These are phyloP conservation scores for Calypte anna DNA, from an alignment of 2,113 vertebrate species.

Conservation along the genomic window DNA sequence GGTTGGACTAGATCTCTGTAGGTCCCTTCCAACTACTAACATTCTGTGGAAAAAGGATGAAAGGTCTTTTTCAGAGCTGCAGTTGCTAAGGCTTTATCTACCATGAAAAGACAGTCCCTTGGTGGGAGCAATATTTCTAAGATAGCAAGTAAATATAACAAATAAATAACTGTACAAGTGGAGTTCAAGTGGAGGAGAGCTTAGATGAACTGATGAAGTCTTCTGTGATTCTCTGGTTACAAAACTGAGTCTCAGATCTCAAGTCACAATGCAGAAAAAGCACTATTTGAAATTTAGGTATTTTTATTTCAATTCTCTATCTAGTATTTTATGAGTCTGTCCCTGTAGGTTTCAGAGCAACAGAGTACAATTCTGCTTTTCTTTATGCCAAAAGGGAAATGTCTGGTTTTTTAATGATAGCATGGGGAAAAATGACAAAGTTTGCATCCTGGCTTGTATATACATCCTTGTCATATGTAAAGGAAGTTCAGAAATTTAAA, in stretches of 20 bases:
- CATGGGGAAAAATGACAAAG: background rate
- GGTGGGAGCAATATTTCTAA: background rate
- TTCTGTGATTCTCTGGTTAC: background rate
- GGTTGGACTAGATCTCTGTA: too few relatives aligned
- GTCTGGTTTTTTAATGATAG: background rate
- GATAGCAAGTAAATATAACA: background rate
- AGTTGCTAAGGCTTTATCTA: background rate
- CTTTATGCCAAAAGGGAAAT: background rate
- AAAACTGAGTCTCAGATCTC: background rate
- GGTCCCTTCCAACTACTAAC: too few relatives aligned
- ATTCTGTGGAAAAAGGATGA: background rate
- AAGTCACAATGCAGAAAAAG: background rate
- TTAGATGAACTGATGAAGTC: background rate
- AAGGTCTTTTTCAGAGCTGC: background rate
- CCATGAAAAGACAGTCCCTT: rapidly evolving
- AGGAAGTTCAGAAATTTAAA: background rate
- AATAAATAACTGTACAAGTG: background rate
- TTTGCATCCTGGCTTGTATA: background rate
- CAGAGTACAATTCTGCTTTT: background rate
- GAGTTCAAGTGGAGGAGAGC: background rate
- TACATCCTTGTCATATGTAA: background rate
- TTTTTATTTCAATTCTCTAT: background rate
- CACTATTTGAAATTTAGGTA: background rate
- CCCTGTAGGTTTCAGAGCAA: background rate
- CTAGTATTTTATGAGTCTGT: background rate